Conservation (phyloP, 2,113 vertebrate genomes). For the Cochlearius cochlearius region DNA sequence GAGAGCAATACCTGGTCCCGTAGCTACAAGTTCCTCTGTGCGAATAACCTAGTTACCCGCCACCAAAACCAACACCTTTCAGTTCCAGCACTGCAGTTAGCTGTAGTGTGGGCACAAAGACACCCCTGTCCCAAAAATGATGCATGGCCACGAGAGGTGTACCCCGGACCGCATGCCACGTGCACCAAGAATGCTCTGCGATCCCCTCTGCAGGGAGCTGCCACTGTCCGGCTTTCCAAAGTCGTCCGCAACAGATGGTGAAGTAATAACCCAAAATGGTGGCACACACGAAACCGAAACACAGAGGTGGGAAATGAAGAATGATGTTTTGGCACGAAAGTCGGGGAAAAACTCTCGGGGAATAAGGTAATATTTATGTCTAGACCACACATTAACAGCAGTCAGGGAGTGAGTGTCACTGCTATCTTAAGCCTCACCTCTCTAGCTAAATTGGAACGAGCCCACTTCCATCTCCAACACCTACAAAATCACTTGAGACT, state of each 20-base stretch:
- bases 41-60: not conserved
- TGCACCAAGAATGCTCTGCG: not conserved
- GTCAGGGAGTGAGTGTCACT: not conserved
- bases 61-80: not conserved
- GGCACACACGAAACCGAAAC: constrained; percentile 30
- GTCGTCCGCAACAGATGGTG: constrained; percentile 54
- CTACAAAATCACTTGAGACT: not conserved
- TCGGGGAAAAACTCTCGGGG: constrained; percentile 1
- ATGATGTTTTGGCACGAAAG: not conserved
- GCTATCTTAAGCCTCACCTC: constrained; percentile 18
- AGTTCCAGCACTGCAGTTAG: not conserved
- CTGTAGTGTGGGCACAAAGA: not conserved
- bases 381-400: not conserved
- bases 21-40: not conserved
- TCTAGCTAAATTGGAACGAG: not conserved
- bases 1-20: not conserved
- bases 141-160: not conserved
- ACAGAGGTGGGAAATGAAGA: constrained; percentile 36
- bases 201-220: constrained; percentile 32
- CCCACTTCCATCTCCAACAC: constrained; percentile 9
- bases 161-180: not conserved
- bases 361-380: constrained; percentile 1
- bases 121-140: not conserved
- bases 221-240: constrained; percentile 11
- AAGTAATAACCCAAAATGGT: constrained; percentile 13